Evolutionary conservation across 2,797 vertebrate genomes (phyloP), one percentile per base, ranked within the genome.

Genomic region (Molossus molossus): DNA sequence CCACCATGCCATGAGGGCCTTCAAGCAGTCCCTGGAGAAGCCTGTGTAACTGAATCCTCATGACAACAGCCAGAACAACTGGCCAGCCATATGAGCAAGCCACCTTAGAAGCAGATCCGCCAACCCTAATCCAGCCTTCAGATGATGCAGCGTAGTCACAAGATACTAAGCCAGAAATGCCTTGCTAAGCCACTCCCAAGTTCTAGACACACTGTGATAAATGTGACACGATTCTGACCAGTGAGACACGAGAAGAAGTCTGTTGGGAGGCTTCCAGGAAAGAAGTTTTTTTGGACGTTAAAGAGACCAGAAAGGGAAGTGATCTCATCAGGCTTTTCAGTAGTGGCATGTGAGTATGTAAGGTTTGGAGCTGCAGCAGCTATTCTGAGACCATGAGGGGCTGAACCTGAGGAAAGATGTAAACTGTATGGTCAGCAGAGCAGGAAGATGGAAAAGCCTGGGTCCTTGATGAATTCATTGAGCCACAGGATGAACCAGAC

Each of bases 281-380:
- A 90, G 13, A 60, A 91, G 79, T n/a, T 21, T 67, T 67, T 58
- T 70, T 40, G 64, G 70, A 73, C 92, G 48, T 95, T 48, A 92
- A 58, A 50, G 37, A 40, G 58, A 72, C 45, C 23, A 67, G 40
- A 69, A 93, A 82, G 55, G 72, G 50, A 96, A 57, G 29, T 37
- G 33, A 85, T 50, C 21, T 80, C 84, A 53, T 73, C 29, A 70
- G 90, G 67, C 37, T 82, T 79, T 73, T 25, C 1, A 3, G 77
- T 57, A 64, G 50, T 4, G 58, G 48, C 9, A 29, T 4, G 20
- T 87, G 85, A 90, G 8, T 21, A 27, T 6, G 79, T 55, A 45
- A 81, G 33, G 37, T 58, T 1, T 77, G 80, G 97, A 91, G 91
- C 80, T 80, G 23, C 65, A 37, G 75, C 83, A 87, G 92, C 84